Conservation (phyloP, 30 jellyfish, hydroid and myxozoan genomes). For the Turritopsis dohrnii region DNA sequence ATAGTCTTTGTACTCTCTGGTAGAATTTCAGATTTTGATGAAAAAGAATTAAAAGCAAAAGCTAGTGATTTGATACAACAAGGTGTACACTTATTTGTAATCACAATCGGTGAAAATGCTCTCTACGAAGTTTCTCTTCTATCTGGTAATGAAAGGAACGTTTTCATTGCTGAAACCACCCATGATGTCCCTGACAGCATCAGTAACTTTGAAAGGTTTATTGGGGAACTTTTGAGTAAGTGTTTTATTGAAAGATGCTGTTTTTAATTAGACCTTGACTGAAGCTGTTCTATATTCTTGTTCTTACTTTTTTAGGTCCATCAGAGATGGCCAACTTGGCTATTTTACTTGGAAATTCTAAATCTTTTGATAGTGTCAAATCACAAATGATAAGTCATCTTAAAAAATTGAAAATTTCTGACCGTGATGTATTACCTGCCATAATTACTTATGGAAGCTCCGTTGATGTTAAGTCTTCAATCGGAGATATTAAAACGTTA, state of each 20-base stretch:
- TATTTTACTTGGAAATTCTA: not conserved
- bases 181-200: constrained; percentile 10
- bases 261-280: not conserved
- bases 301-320: constrained; percentile 3
- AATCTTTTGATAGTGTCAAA: not conserved
- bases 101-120: constrained; percentile 3
- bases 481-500: not conserved
- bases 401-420: constrained; percentile 1
- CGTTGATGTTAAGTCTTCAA: not conserved
- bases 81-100: not conserved
- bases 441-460: constrained; percentile 17
- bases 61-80: not conserved
- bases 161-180: not conserved
- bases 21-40: constrained; percentile 15
- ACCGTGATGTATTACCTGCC: constrained; percentile 12
- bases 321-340: constrained; percentile 17
- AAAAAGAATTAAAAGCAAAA: not conserved
- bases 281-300: not conserved
- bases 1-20: constrained; percentile 63
- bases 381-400: not conserved
- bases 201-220: not conserved
- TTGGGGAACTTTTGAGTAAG: constrained; percentile 9
- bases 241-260: not conserved
- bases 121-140: not conserved
- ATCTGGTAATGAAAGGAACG: not conserved